Conservation (phyloP, 2,888 invertebrate genomes). For the Clitarchus hookeri region DNA sequence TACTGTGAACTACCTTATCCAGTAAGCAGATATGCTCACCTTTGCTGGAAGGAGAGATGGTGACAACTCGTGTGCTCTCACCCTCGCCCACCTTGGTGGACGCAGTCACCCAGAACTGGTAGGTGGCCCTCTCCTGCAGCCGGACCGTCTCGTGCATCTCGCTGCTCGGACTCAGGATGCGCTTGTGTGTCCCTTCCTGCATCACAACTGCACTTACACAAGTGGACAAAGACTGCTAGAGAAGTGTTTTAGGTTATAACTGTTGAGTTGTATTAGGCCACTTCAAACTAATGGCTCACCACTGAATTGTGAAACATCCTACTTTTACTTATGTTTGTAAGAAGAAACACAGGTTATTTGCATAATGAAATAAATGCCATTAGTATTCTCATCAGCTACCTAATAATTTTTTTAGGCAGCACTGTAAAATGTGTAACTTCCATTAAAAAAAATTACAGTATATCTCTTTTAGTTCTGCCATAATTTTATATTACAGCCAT, state of each 20-base stretch:
- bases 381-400: too few species aligned
- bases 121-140: conserved; percentile 72
- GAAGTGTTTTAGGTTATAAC: too few species aligned
- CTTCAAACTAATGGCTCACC: neutral
- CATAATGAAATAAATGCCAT: too few species aligned
- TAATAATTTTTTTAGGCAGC: too few species aligned
- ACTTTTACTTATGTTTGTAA: neutral
- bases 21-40: conserved; percentile 50
- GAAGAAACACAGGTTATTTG: too few species aligned
- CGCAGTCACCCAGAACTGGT: conserved; percentile 76
- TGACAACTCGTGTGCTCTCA: conserved; percentile 75
- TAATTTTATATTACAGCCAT: too few species aligned
- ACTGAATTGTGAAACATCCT: neutral
- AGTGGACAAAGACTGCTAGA: too few species aligned
- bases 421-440: too few species aligned
- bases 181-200: conserved; percentile 75
- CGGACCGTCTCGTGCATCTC: conserved; percentile 73
- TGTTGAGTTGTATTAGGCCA: too few species aligned
- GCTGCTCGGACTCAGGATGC: conserved; percentile 70
- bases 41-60: conserved; percentile 74
- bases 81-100: conserved; percentile 85
- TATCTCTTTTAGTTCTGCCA: too few species aligned
- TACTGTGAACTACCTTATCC: too few species aligned
- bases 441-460: too few species aligned
- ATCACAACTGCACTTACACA: conserved; percentile 28